These are phyloP conservation scores for Vicugna pacos DNA, from an alignment of 2,113 vertebrate genomes.

Conservation along the genomic window DNA sequence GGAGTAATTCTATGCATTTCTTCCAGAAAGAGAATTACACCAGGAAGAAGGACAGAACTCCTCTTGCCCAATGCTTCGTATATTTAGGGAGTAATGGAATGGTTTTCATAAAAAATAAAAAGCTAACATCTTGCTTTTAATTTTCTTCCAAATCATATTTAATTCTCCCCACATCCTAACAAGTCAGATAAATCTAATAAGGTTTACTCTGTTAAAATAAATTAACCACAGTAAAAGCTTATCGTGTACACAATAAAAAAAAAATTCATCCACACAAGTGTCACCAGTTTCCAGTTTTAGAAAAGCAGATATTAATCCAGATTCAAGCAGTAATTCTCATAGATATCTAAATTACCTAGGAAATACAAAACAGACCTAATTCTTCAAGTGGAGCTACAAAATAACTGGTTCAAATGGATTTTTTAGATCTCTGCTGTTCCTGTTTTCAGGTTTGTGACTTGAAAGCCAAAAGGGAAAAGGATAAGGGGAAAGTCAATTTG, in stretches of 20 bases:
- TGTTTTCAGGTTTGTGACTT: slow-evolving; percentile 55
- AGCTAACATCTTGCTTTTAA: not conserved
- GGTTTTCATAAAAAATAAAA: not conserved
- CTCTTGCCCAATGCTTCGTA: not conserved
- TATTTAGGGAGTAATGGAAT: not conserved
- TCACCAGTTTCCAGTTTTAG: not conserved
- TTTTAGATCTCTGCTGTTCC: not conserved
- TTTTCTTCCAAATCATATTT: not conserved
- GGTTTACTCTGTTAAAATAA: not conserved
- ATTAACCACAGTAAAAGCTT: slow-evolving; percentile 11
- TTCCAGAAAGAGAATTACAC: not conserved
- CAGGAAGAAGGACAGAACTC: not conserved
- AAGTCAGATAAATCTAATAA: not conserved
- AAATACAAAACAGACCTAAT: not conserved
- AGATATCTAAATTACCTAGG: not conserved
- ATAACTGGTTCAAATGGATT: not conserved
- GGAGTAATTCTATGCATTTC: not conserved
- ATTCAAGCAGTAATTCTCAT: not conserved
- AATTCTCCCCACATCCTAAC: not conserved
- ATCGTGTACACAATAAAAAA: not conserved
- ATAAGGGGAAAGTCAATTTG: slow-evolving; percentile 62
- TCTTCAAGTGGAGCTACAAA: not conserved
- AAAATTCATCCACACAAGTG: not conserved
- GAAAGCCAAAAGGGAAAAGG: slow-evolving; percentile 49
- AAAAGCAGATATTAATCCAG: slow-evolving; percentile 13